Base-by-base conservation (phyloP, 2,797 vertebrate genomes). In the Hafferia zeledoni region DNA sequence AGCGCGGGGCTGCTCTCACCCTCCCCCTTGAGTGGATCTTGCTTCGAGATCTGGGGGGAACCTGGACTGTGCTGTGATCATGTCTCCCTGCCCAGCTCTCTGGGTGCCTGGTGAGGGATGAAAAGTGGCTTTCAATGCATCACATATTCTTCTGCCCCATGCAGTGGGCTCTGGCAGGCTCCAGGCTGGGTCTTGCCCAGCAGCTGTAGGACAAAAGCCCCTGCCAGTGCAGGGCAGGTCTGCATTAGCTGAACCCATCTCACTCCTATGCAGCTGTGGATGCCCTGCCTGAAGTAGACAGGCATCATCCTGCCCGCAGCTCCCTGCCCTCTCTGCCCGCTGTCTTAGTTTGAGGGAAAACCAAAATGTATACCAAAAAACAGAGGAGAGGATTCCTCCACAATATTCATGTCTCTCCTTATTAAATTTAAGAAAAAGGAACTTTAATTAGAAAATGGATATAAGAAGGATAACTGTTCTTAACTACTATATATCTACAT, bases 231-330 rank as follows among this genome's bases (percentile, higher is more conserved):
- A 2, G 25, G 11, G 13, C 33, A 17, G 15, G 31, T 47, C 55
- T 83, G 69, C 24, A 15, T 9, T 49, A 41, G 23, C 47, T 4
- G 5, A 52, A 76, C 35, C 47, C 52, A 20, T 6, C 52, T 81
- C 10, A 16, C 5, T 20, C 30, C 22, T 30, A 2, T 0, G 2
- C 16, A 77, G 35, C 22, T 43, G 25, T 0, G 1, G 17, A 25
- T 35, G 31, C 17, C 22, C 39, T 49, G 19, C 24, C 64, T 69
- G 77, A 76, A 53, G 25, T 31, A 69, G 19, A 35, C 12, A 37
- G 49, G 17, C 23, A 23, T 47, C 17, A 28, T 57, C 31, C 59
- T 69, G 41, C 35, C 44, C 3, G 1, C n/a, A 64, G 49, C 17
- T 60, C 46, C 49, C 49, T 47, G 41, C 8, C 11, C 39, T 68